phyloP scores from a whole-genome alignment of 2,113 vertebrate species.

The Bubalus kerabau region DNA sequence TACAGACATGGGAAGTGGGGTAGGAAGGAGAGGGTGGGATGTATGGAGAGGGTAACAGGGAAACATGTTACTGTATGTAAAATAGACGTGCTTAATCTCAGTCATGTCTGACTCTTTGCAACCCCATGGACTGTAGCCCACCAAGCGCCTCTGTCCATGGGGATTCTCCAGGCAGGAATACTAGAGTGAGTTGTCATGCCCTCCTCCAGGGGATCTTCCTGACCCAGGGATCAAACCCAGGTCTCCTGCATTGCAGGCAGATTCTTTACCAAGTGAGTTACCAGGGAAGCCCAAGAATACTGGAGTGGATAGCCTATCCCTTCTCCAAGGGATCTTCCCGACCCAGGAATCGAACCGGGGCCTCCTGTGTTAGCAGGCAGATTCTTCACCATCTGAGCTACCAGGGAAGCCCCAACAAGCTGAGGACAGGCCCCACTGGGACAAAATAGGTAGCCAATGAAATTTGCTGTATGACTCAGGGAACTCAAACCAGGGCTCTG shows the following conservation, averaged over 20 bases:
- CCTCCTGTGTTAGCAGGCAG: background rate
- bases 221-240: background rate
- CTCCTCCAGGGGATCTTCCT: background rate
- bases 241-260: background rate
- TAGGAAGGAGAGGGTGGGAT: background rate
- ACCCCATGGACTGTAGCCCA: background rate
- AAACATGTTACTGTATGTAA: background rate
- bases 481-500: background rate
- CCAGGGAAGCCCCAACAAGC: background rate
- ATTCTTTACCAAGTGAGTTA: background rate
- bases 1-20: background rate
- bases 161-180: background rate
- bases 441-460: background rate
- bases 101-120: accelerated
- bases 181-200: background rate
- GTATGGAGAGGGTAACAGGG: background rate
- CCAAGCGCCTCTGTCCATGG: background rate
- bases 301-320: background rate
- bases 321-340: background rate
- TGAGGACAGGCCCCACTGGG: background rate
- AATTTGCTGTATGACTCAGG: background rate
- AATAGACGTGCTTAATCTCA: background rate
- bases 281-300: background rate
- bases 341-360: background rate
- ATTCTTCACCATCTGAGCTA: background rate